Percentiles rank a stretch among this genome's conserved stretches.
These are phyloP conservation scores for Elaeidobius kamerunicus DNA, from an alignment of 2,888 invertebrate genomes.

Conservation along the genomic window DNA sequence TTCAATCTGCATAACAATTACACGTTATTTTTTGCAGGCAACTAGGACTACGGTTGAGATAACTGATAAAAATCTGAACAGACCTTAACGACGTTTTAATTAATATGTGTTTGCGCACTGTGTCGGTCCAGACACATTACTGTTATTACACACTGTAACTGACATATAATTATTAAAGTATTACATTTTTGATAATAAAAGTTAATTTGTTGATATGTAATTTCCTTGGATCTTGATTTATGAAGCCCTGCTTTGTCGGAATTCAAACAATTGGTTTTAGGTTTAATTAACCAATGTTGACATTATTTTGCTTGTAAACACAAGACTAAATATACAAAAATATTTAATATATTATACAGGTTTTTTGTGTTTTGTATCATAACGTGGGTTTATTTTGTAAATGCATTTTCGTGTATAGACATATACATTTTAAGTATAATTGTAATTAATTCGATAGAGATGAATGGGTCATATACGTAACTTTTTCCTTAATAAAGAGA, in stretches of 20 bases:
- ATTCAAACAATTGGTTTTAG: too few relatives aligned
- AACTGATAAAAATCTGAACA: slow-evolving; percentile 36
- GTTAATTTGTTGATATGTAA: slow-evolving; percentile 23
- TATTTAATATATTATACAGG: too few relatives aligned
- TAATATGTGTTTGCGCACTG: slow-evolving; percentile 33
- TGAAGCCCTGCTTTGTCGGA: background rate
- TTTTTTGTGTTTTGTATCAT: too few relatives aligned
- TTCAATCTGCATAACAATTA: background rate
- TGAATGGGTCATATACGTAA: too few relatives aligned
- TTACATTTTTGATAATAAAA: slow-evolving; percentile 29
- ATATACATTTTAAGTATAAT: too few relatives aligned
- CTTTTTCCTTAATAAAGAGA: too few relatives aligned
- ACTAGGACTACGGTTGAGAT: slow-evolving; percentile 24
- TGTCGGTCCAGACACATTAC: slow-evolving; percentile 23
- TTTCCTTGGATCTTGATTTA: slow-evolving; percentile 18
- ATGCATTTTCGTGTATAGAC: too few relatives aligned
- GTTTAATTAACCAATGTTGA: too few relatives aligned
- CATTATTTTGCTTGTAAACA: too few relatives aligned
- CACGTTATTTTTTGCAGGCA: background rate
- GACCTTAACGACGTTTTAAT: slow-evolving; percentile 39
- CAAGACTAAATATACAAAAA: too few relatives aligned
- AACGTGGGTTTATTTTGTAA: too few relatives aligned
- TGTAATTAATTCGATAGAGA: too few relatives aligned
- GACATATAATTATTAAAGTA: slow-evolving; percentile 30
- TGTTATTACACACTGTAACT: slow-evolving; percentile 27